Base-by-base conservation (phyloP, 2,797 vertebrate genomes). In the Anguilla anguilla region DNA sequence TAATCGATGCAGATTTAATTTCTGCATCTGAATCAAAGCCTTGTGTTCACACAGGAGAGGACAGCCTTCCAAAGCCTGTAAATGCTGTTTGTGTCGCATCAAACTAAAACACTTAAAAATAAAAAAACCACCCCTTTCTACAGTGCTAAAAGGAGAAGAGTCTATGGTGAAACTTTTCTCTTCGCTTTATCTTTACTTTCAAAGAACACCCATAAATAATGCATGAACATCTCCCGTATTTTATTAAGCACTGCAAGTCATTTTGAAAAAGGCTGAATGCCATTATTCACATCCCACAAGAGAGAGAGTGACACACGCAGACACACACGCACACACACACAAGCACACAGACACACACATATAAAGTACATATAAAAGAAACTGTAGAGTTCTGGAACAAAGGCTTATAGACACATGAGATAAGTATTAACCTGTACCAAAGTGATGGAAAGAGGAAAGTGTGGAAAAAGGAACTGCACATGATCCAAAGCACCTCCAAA, bases 1-100 rank as follows among this genome's bases (percentile, higher is more conserved):
- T 53, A 84, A 84, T 84, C 28, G 46, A 74, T 57, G 69, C 17
- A 82, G 31, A 87, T 82, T 84, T 87, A 67, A 35, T 87, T 83
- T 51, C 51, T 55, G 69, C 86, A 55, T 87, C 57, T 39, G 49
- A 84, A 84, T 72, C 67, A 49, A 31, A 84, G 69, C 64, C 39
- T 74, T 69, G 61, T 15, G 61, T n/a, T 83, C 46, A 72, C 43
- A 35, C 19, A 55, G 19, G 28, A 84, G 82, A 19, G 61, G 9
- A 31, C 57, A 39, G 17, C 4, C 43, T 82, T 82, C n/a, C 51
- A 51, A 51, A 7, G 74, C 15, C 79, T 82, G 9, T 51, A 82
- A n/a, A n/a, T 22, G 43, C 10, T 81, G 35, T 77, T 81, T 49
- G 49, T 81, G 77, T 49, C 6, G 31, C 74, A 79, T 79, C 35